These are phyloP conservation scores for Psilanteris sp. DNA, from an alignment of 1,140 invertebrate species.

Conservation along the genomic window DNA sequence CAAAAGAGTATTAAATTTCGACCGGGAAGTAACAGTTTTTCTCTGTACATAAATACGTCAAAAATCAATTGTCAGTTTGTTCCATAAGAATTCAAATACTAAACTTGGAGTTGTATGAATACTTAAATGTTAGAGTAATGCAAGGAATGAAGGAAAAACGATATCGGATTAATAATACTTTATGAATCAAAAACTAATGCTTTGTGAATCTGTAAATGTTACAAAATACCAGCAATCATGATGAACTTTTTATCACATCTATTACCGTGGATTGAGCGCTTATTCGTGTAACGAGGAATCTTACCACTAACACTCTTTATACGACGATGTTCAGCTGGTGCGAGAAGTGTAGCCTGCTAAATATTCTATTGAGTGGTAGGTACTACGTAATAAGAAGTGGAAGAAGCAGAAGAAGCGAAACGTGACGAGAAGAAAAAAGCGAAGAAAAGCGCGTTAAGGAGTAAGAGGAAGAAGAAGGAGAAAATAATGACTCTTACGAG, in stretches of 20 bases:
- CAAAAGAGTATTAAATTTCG: too few species aligned
- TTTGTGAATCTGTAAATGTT: slow-evolving; percentile 19
- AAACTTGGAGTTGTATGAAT: too few species aligned
- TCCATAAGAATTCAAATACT: too few species aligned
- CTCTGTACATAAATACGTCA: too few species aligned
- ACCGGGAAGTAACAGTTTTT: too few species aligned
- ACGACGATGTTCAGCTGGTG: slow-evolving; percentile 41
- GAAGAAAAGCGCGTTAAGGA: slow-evolving; percentile 53
- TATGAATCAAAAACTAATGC: too few species aligned
- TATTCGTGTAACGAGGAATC: slow-evolving; percentile 55
- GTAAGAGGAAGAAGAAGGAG: slow-evolving; percentile 70
- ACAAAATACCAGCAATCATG: slow-evolving; percentile 25
- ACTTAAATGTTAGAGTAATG: too few species aligned
- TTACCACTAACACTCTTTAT: slow-evolving; percentile 51
- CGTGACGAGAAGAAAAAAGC: slow-evolving; percentile 35
- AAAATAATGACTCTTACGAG: slow-evolving; percentile 80
- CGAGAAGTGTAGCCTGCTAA: slow-evolving; percentile 61
- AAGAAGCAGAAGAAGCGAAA: slow-evolving; percentile 54
- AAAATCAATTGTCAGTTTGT: too few species aligned
- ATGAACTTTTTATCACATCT: slow-evolving; percentile 49
- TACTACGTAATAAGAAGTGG: slow-evolving; percentile 57
- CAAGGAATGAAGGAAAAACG: too few species aligned
- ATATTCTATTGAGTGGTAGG: slow-evolving; percentile 66
- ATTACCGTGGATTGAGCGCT: slow-evolving; percentile 57
- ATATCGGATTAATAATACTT: too few species aligned